A percentile compares a stretch with the other conserved stretches of the same genome.
Conservation (phyloP, 2,797 vertebrate species). For the Numenius phaeopus region DNA sequence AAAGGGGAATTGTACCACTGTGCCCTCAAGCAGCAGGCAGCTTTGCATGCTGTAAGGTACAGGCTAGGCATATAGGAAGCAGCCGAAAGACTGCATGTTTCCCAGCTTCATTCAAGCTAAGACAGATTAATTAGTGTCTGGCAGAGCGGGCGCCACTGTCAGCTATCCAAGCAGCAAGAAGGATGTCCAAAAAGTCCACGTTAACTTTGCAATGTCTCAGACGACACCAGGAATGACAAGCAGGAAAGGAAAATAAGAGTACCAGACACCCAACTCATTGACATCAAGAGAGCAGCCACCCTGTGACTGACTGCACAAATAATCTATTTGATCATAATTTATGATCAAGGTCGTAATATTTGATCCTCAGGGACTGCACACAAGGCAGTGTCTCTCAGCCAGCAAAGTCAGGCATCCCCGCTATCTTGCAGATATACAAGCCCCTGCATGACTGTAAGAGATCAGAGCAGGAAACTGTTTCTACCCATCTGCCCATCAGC, state of each 20-base stretch:
- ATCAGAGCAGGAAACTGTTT: background rate
- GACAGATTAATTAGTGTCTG: background rate
- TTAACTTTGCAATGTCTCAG: background rate
- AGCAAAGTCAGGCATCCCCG: background rate
- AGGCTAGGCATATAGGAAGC: background rate
- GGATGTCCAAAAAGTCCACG: rapidly evolving
- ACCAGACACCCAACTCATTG: background rate
- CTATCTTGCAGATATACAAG: background rate
- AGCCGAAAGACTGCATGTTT: background rate
- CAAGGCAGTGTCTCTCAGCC: background rate
- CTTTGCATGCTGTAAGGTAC: background rate
- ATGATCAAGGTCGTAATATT: background rate
- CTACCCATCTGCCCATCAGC: background rate
- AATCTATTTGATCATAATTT: background rate
- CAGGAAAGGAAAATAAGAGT: background rate
- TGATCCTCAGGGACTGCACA: background rate
- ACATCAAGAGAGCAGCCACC: background rate
- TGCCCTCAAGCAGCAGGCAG: background rate
- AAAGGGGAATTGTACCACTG: background rate
- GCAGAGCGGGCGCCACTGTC: background rate
- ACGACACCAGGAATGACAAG: background rate
- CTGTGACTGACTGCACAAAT: background rate
- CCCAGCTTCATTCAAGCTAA: background rate
- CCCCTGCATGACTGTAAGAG: background rate
- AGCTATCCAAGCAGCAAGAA: background rate